Evolutionary conservation across 1,140 invertebrate species (phyloP).

Genomic region (Leptinotarsa undecemlineata): DNA sequence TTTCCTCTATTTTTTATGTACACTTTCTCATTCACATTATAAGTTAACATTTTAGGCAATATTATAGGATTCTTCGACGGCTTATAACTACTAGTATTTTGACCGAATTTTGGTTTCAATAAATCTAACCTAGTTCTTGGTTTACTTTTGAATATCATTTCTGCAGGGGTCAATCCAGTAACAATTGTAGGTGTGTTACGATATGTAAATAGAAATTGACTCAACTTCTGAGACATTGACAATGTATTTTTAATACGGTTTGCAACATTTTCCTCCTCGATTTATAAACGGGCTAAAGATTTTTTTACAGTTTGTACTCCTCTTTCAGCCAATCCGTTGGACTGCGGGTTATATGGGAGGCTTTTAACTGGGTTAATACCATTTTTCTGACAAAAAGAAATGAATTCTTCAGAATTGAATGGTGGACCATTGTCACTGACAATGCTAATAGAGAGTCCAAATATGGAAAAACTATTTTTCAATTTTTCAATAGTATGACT

Average conservation of each 20-base stretch:
- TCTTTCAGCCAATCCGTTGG: slow-evolving; percentile 28
- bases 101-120: not conserved
- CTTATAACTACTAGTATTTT: not conserved
- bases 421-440: slow-evolving; percentile 37
- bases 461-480: slow-evolving; percentile 37
- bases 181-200: not conserved
- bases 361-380: slow-evolving; percentile 23
- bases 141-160: slow-evolving; percentile 10
- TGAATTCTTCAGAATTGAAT: slow-evolving; percentile 26
- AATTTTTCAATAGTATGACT: slow-evolving; percentile 35
- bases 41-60: not conserved
- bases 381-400: slow-evolving; percentile 31
- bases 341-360: slow-evolving; percentile 30
- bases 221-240: slow-evolving; percentile 22
- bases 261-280: slow-evolving; percentile 15
- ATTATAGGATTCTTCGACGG: not conserved
- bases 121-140: slow-evolving; percentile 4
- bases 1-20: not conserved
- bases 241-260: not conserved
- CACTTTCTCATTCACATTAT: slow-evolving; percentile 12
- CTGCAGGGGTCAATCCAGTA: slow-evolving; percentile 1
- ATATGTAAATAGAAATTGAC: slow-evolving; percentile 22
- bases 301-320: slow-evolving; percentile 29
- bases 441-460: slow-evolving; percentile 27
- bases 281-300: not conserved